Base-by-base conservation (phyloP, 2,797 vertebrate species). In the Bryconaethiops microstoma region DNA sequence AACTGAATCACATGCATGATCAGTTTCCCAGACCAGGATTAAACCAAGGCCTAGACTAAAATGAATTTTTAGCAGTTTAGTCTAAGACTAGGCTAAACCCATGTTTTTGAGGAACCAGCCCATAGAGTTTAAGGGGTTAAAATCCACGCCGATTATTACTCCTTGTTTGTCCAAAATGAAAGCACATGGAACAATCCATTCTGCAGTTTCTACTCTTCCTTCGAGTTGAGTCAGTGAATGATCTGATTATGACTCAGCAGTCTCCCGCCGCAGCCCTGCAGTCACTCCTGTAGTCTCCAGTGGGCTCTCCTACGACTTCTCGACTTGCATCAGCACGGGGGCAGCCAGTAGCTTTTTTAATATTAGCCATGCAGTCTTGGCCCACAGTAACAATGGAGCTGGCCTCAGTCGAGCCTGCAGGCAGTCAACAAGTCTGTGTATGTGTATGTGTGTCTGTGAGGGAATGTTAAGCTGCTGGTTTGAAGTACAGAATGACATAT, bases 241-340 rank as follows among this genome's bases (percentile, higher is more conserved):
- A 71, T 83, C 84, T 83, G 84, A 79, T 81, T 84, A 75, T 85
- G 79, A 86, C 84, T 87, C 86, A 86, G 86, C 87, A 76, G 67
- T 78, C 70, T 81, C 84, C 79, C 80, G 85, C 62, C 25, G 55
- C 78, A 68, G 82, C 74, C 84, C 82, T 82, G 75, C 72, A 85
- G 82, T 86, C 84, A 86, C 74, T 84, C 81, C 75, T 29, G 85
- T 83, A 85, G 80, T 77, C 81, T 84, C 76, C 64, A 75, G 72
- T 35, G 76, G 63, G 78, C 83, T 78, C 77, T 78, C 76, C 85
- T 81, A 87, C 85, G 59, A 82, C 78, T 84, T 84, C 82, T 85
- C 76, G 80, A 80, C 82, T 78, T 83, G 65, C 85, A 83, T 84
- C 85, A 83, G 74, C 77, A 85, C 52, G 85, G 84, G 82, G 86